Evolutionary conservation across 2,113 vertebrate species (phyloP).

Genomic region (Microtus ochrogaster): DNA sequence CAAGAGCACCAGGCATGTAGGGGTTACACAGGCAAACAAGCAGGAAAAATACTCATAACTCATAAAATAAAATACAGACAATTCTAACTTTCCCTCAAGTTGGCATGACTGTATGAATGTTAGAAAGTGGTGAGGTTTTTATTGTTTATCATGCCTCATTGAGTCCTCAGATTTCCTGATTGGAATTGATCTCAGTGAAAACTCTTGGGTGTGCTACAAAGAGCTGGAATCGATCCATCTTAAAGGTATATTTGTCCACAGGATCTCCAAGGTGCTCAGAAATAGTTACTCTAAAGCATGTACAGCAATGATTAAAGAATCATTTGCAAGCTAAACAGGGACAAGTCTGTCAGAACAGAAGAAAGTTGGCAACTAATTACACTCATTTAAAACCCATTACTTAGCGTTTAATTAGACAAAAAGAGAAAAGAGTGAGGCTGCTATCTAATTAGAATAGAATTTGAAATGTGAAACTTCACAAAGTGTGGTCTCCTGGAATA

Average conservation of each 20-base stretch:
- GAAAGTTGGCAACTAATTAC: slow-evolving; percentile 51
- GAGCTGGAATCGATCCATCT: neutral
- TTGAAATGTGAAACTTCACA: slow-evolving; percentile 66
- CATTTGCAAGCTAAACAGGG: neutral
- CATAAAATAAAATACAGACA: neutral
- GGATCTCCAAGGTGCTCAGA: neutral
- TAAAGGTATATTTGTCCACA: neutral
- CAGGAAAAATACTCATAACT: neutral
- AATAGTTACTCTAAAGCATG: neutral
- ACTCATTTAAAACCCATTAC: slow-evolving; percentile 66
- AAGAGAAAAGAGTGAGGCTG: neutral
- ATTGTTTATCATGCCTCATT: neutral
- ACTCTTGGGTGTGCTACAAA: neutral
- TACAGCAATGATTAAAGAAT: neutral
- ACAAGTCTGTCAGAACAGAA: slow-evolving; percentile 23
- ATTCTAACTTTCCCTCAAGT: neutral
- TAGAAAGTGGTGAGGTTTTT: neutral
- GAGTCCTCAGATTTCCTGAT: neutral
- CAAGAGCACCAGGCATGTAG: neutral
- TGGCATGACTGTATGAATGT: neutral
- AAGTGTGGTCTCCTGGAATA: slow-evolving; percentile 44
- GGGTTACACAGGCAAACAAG: neutral
- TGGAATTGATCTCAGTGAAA: neutral
- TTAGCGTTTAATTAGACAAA: slow-evolving; percentile 74
- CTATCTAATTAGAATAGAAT: slow-evolving; percentile 65